Evolutionary conservation across 2,113 vertebrate species (phyloP).

Genomic region (Isurus oxyrinchus): DNA sequence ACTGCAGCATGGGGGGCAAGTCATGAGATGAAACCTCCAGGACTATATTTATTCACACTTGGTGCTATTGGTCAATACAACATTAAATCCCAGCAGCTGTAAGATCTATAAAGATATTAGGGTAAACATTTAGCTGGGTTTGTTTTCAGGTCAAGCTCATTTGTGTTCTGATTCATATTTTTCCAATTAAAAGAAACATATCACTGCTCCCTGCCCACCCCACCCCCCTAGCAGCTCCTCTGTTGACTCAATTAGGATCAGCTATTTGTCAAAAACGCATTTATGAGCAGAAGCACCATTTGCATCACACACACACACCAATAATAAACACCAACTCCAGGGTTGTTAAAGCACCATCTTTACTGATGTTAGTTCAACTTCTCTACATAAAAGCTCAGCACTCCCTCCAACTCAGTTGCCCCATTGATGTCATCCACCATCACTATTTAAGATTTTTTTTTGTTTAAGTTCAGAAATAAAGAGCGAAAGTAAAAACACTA

Average conservation of each 20-base stretch:
- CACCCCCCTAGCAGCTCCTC: background rate
- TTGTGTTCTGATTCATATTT: background rate
- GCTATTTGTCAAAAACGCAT: background rate
- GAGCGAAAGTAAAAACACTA: background rate
- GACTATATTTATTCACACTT: too few species aligned
- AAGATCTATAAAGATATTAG: background rate
- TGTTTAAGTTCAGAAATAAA: background rate
- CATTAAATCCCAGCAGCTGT: too few species aligned
- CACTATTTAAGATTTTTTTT: background rate
- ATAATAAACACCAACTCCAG: background rate
- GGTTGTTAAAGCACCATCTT: background rate
- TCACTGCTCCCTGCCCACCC: background rate
- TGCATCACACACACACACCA: background rate
- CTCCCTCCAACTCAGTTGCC: background rate
- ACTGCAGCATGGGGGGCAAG: too few species aligned
- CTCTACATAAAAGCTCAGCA: background rate
- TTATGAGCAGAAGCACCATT: background rate
- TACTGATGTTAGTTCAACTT: background rate
- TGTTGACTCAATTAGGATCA: background rate
- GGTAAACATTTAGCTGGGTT: background rate
- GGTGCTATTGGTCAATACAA: background rate
- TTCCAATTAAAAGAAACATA: background rate
- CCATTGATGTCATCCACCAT: background rate
- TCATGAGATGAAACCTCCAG: too few species aligned
- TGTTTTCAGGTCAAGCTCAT: background rate